Evolutionary conservation across 2,888 invertebrate genomes (phyloP), one percentile per base, ranked within the genome.

Genomic region (Sminthurides aquaticus): DNA sequence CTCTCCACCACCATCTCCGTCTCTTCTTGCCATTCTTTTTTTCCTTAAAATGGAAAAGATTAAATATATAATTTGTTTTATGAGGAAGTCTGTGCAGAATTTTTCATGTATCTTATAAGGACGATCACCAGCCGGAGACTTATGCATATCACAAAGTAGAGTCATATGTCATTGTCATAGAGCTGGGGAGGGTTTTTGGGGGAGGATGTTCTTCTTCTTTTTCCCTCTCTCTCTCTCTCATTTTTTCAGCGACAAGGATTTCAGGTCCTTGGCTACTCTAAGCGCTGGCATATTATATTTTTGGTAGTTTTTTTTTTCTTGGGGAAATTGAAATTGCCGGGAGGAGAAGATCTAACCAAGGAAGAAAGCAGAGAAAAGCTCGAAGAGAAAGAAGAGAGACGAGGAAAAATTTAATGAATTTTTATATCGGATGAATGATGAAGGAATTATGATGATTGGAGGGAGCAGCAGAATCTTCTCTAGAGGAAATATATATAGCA

Each of bases 401-500:
- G n/a, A n/a, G n/a, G 49, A 57, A 62, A 66, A 67, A 67, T 69
- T 69, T 69, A 69, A 69, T 69, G 69, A 69, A 69, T 69, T 69
- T 69, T 69, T 69, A 62, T 69, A 69, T 67, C 69, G 67, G 69
- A 67, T 64, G 64, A 67, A 67, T 64, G 66, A 64, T 67, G 69
- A 67, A 60, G 64, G 67, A 67, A 64, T 69, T 69, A 69, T 69
- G 68, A 65, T 64, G 66, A 61, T 68, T 66, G 67, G 67, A 66
- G 58, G 55, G 43, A 43, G 58, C 62, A 61, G 57, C 61, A n/a
- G n/a, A 65, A 61, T 56, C 57, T 62, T 61, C 58, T 61, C 49
- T 57, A 5, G 43, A 5, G 5, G 5, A 34, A 34, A 34, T 34
- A 34, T 34, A 34, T n/a, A n/a, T n/a, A n/a, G n/a, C n/a, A n/a